These are phyloP conservation scores for Indri indri DNA, from an alignment of 2,113 vertebrate genomes.

Conservation along the genomic window DNA sequence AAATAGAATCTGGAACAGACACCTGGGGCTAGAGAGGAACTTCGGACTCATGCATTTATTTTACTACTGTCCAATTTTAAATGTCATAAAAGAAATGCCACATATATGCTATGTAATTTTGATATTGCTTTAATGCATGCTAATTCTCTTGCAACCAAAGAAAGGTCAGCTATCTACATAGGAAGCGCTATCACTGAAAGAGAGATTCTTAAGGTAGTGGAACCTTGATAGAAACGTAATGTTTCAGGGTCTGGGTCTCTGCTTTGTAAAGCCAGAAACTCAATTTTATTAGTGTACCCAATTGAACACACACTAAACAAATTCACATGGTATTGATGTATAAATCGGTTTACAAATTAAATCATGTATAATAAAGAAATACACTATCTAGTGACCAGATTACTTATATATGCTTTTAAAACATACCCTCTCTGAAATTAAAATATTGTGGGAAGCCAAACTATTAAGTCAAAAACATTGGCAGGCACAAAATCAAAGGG, in stretches of 20 bases:
- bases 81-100: not conserved
- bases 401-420: not conserved
- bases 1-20: not conserved
- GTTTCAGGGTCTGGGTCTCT: not conserved
- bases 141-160: constrained; percentile 6
- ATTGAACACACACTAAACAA: not conserved
- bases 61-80: not conserved
- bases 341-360: not conserved
- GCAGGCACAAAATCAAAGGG: not conserved
- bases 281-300: not conserved
- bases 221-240: not conserved
- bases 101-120: not conserved
- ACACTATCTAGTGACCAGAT: not conserved
- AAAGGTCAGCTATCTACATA: not conserved
- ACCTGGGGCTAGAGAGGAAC: not conserved
- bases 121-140: not conserved
- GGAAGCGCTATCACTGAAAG: not conserved
- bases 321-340: not conserved
- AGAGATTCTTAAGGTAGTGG: not conserved
- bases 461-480: not conserved
- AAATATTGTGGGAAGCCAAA: not conserved
- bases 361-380: not conserved
- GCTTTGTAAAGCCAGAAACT: not conserved
- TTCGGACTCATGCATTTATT: not conserved
- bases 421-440: not conserved